Percentiles rank a stretch among this genome's conserved stretches.
These are phyloP conservation scores for Leptatherina wallacei DNA, from an alignment of 2,797 vertebrate genomes.

Conservation along the genomic window DNA sequence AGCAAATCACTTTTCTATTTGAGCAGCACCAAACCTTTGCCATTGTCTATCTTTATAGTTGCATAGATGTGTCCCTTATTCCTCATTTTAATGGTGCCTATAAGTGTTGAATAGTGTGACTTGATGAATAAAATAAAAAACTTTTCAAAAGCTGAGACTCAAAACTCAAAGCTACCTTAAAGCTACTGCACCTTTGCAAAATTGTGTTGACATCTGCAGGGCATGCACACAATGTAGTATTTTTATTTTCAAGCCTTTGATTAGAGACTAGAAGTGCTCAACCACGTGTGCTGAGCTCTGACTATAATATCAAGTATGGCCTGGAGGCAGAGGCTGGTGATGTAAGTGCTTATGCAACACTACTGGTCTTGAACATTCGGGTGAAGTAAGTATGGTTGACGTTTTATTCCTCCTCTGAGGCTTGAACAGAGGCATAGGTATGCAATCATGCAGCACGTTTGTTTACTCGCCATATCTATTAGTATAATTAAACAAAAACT, in stretches of 20 bases:
- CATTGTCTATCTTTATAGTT: not conserved
- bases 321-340: constrained; percentile 67
- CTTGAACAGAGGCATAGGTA: not conserved
- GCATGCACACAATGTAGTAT: not conserved
- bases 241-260: constrained; percentile 37
- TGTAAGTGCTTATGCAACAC: constrained; percentile 80
- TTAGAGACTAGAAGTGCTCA: constrained; percentile 26
- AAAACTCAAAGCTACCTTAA: not conserved
- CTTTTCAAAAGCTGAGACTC: not conserved
- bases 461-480: not conserved
- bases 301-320: constrained; percentile 52
- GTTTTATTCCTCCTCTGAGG: not conserved
- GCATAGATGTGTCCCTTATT: not conserved
- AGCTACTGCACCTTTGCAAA: not conserved
- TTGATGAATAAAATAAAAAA: not conserved
- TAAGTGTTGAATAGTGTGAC: no score
- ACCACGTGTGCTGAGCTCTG: constrained; percentile 46
- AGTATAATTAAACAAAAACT: not conserved
- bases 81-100: no score
- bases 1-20: constrained; percentile 4
- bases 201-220: constrained; percentile 10
- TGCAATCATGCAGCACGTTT: not conserved
- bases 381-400: constrained; percentile 37
- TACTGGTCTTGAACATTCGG: constrained; percentile 46
- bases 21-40: not conserved